Conservation (phyloP, 2,113 vertebrate species). For the Sisor rabdophorus region DNA sequence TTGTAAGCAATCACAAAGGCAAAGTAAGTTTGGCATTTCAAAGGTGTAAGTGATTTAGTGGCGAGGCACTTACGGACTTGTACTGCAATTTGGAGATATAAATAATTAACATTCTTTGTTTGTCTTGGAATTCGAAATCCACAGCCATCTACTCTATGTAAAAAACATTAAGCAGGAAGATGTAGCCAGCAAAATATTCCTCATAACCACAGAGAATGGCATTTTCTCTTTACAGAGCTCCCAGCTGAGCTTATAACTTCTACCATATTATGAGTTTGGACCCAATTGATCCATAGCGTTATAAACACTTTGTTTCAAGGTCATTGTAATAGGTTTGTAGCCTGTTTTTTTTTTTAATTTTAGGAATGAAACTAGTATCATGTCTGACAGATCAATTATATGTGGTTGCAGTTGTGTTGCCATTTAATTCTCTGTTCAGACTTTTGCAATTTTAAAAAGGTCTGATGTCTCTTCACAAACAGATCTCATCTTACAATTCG, state of each 20-base stretch:
- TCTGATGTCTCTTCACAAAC: conserved; percentile 41
- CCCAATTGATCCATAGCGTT: conserved; percentile 31
- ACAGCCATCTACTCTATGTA: neutral
- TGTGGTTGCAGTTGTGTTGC: neutral
- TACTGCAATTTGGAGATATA: conserved; percentile 35
- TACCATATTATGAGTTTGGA: conserved; percentile 36
- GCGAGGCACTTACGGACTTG: conserved; percentile 23
- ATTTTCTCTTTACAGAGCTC: conserved; percentile 31
- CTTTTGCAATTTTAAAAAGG: too few species aligned
- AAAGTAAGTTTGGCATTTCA: conserved; percentile 15
- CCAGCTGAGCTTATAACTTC: conserved; percentile 32
- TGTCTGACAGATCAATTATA: conserved; percentile 14
- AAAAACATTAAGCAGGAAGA: neutral
- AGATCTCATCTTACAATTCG: conserved; percentile 45
- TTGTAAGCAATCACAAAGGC: conserved; percentile 15
- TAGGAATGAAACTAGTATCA: conserved; percentile 10
- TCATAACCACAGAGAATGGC: conserved; percentile 5
- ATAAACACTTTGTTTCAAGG: conserved; percentile 25
- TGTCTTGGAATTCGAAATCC: conserved; percentile 17
- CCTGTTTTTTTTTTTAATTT: neutral
- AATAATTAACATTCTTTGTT: conserved; percentile 32
- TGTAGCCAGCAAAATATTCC: conserved; percentile 14
- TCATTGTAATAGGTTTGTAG: conserved; percentile 4
- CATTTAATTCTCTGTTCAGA: conserved; percentile 21
- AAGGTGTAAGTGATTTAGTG: conserved; percentile 24